Evolutionary conservation across 2,888 invertebrate species (phyloP), one percentile per base, ranked within the genome.

Genomic region (Miltochrista miniata): DNA sequence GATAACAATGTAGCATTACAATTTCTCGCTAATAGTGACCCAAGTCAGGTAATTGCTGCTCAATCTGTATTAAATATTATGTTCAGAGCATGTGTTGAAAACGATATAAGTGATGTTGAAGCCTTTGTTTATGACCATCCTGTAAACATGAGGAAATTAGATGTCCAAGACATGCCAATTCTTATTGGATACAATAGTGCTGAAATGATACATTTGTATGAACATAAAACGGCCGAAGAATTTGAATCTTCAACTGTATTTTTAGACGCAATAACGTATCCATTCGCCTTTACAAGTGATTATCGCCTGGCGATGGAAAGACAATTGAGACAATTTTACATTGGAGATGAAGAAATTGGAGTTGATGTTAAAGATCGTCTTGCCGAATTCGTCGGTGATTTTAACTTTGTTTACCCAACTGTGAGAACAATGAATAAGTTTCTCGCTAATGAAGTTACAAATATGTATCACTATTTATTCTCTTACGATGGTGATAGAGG

Each of bases 391-490:
- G 36, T 47, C 31, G 78, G 84, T 0, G 85, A 86, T 59, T 64
- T 69, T 7, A n/a, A 11, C 1, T 83, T 63, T 38, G 64, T 52
- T 24, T 68, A 77, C 59, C 76, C 79, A 0, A 54, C 59, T 2
- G 63, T 71, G 2, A 65, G 75, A 59, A 70, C 64, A 42, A 56
- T 85, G 2, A 55, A 66, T 30, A 72, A 71, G 30, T 83, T 76
- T 47, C 34, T 83, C 1, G 57, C 68, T 29, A 70, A 59, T 48
- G 75, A 69, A 13, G 73, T 67, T 7, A 52, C 47, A 11, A 56
- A 70, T 0, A 54, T 83, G 30, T 86, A 71, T 54, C 67, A 76
- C 31, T 85, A 82, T 33, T 40, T 83, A 33, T 87, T 87, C 45
- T 70, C 72, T 1, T 83, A 84, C 0, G 52, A 64, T 10, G 84